A percentile compares a stretch with the other conserved stretches of the same genome.
These are phyloP conservation scores for Ranitomeya imitator DNA, from an alignment of 2,113 vertebrate species.

Conservation along the genomic window DNA sequence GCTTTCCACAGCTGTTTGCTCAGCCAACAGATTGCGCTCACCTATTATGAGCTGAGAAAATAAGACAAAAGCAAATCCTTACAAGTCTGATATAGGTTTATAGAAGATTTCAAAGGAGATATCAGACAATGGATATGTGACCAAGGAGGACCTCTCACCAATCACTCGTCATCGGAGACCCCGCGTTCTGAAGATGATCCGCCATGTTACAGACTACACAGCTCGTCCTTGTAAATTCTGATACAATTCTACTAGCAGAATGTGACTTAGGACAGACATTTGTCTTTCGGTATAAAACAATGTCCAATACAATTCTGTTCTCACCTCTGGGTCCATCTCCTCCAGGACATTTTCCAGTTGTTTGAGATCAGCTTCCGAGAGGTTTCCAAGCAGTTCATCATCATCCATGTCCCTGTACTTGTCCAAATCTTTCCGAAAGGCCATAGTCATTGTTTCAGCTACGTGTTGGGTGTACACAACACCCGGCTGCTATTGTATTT, in stretches of 20 bases:
- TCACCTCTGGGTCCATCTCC: constrained; percentile 96
- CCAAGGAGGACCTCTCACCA: not conserved
- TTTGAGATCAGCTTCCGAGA: constrained; percentile 89
- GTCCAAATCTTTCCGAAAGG: constrained; percentile 90
- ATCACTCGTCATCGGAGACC: not conserved
- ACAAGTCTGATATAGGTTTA: not conserved
- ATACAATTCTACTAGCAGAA: not conserved
- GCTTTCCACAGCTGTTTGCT: not conserved
- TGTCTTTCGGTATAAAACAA: not conserved
- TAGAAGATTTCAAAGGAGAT: not conserved
- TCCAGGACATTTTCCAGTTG: constrained; percentile 94
- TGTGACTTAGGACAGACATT: not conserved
- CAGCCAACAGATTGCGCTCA: not conserved
- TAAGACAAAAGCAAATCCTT: not conserved
- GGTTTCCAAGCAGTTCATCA: constrained; percentile 91
- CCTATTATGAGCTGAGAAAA: not conserved
- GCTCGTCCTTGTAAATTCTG: not conserved
- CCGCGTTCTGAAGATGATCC: not conserved
- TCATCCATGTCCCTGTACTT: constrained; percentile 97
- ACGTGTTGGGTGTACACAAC: not conserved
- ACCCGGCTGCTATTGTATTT: constrained; percentile 30
- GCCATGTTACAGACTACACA: too few species aligned
- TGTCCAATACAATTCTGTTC: constrained; percentile 39
- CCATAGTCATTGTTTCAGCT: constrained; percentile 79
- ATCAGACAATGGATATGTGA: not conserved